Conservation (phyloP, 2,797 vertebrate species). For the Phalanger gymnotis region DNA sequence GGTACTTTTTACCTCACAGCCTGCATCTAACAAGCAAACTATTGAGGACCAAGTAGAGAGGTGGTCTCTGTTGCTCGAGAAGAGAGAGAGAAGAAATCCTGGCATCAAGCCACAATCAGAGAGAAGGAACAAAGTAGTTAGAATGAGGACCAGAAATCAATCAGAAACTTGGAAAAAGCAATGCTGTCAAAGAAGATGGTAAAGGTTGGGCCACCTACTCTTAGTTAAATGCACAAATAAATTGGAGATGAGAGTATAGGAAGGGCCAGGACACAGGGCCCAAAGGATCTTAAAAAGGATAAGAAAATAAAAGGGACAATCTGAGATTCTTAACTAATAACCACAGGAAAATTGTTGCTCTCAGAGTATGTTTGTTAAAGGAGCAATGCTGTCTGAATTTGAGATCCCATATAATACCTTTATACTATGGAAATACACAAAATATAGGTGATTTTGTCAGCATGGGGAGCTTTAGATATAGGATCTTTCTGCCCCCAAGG, state of each 20-base stretch:
- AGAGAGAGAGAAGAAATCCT: not conserved
- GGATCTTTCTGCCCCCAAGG: not conserved
- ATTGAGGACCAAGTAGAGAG: not conserved
- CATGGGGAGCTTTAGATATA: not conserved
- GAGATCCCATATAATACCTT: not conserved
- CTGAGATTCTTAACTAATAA: not conserved
- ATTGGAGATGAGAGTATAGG: not conserved
- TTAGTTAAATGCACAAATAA: not conserved
- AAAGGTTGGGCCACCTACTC: not conserved
- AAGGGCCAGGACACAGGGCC: not conserved
- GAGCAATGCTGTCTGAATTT: not conserved
- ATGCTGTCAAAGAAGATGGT: not conserved
- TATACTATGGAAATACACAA: not conserved
- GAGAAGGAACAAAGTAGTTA: not conserved
- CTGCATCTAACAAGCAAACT: not conserved
- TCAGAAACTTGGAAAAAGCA: not conserved
- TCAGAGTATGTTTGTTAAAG: not conserved
- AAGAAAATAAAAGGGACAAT: not conserved
- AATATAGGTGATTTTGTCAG: not conserved
- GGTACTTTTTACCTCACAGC: not conserved
- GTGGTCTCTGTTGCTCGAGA: not conserved
- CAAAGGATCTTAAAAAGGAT: not conserved
- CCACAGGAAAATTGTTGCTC: not conserved
- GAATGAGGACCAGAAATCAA: not conserved
- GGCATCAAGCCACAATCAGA: not conserved